A percentile compares a stretch with the other conserved stretches of the same genome.
phyloP scores from a whole-genome alignment of 2,888 invertebrate species.

The Andrena trimmerana region DNA sequence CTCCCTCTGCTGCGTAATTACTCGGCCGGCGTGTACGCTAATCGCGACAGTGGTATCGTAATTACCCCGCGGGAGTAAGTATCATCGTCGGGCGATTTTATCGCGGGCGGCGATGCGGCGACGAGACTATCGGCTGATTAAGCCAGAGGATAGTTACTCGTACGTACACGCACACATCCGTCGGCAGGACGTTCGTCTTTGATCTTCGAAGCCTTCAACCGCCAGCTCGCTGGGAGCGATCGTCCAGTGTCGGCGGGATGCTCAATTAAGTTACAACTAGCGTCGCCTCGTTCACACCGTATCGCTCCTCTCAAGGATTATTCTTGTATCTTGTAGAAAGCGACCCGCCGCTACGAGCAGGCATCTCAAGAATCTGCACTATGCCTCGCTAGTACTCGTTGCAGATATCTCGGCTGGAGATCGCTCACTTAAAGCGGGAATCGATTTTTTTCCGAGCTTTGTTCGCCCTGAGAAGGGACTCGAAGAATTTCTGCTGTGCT shows the following conservation, averaged over 20 bases:
- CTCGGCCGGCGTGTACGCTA: background rate
- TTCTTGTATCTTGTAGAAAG: constrained; percentile 23
- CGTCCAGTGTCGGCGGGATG: background rate
- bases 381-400: background rate
- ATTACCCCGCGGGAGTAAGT: background rate
- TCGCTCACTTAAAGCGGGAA: constrained; percentile 2
- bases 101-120: background rate
- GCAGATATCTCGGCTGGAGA: background rate
- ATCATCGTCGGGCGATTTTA: constrained; percentile 5
- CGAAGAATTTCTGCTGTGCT: too few species aligned
- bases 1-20: background rate
- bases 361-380: constrained; percentile 7
- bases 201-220: constrained; percentile 3
- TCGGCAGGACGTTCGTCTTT: background rate
- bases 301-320: constrained; percentile 10
- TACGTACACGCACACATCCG: too few species aligned
- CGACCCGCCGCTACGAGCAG: constrained; percentile 9
- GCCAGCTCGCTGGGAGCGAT: background rate
- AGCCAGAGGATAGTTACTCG: background rate
- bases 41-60: constrained; percentile 2
- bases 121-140: background rate
- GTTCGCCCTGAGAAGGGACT: too few species aligned
- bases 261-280: constrained; percentile 28
- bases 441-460: too few species aligned
- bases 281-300: constrained; percentile 1